Percentiles rank a stretch among this genome's conserved stretches.
Conservation (phyloP, 2,888 invertebrate genomes). For the Amiota mariae region DNA sequence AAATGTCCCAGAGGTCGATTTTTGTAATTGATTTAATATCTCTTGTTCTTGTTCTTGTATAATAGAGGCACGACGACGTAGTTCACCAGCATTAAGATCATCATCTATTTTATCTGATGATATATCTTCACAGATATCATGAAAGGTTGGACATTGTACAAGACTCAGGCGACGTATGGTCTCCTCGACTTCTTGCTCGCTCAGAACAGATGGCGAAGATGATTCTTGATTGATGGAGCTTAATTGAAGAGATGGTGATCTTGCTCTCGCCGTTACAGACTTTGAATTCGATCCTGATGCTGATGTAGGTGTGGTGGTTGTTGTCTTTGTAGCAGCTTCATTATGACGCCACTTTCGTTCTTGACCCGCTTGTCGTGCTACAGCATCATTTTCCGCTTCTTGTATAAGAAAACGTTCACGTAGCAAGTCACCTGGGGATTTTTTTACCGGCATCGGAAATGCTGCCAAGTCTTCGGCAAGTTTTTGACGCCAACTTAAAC, state of each 20-base stretch:
- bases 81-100: slow-evolving; percentile 76
- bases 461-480: slow-evolving; percentile 76
- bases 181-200: slow-evolving; percentile 58
- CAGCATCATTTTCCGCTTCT: slow-evolving; percentile 74
- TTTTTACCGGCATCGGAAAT: slow-evolving; percentile 73
- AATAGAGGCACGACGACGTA: slow-evolving; percentile 72
- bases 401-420: slow-evolving; percentile 78
- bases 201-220: neutral
- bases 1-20: slow-evolving; percentile 68
- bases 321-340: neutral
- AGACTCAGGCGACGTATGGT: slow-evolving; percentile 69
- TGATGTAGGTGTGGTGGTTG: slow-evolving; percentile 42
- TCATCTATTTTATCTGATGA: slow-evolving; percentile 75
- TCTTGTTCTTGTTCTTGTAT: slow-evolving; percentile 77
- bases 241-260: slow-evolving; percentile 40
- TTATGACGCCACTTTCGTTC: slow-evolving; percentile 41
- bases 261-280: slow-evolving; percentile 21
- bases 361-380: slow-evolving; percentile 74
- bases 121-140: slow-evolving; percentile 76
- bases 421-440: slow-evolving; percentile 82
- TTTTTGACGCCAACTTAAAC: slow-evolving; percentile 78
- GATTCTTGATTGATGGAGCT: slow-evolving; percentile 39
- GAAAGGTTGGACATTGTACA: slow-evolving; percentile 75
- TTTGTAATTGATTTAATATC: slow-evolving; percentile 70
- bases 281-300: slow-evolving; percentile 29